phyloP scores from a whole-genome alignment of 2,888 invertebrate genomes.

The Eupeodes latifasciatus region DNA sequence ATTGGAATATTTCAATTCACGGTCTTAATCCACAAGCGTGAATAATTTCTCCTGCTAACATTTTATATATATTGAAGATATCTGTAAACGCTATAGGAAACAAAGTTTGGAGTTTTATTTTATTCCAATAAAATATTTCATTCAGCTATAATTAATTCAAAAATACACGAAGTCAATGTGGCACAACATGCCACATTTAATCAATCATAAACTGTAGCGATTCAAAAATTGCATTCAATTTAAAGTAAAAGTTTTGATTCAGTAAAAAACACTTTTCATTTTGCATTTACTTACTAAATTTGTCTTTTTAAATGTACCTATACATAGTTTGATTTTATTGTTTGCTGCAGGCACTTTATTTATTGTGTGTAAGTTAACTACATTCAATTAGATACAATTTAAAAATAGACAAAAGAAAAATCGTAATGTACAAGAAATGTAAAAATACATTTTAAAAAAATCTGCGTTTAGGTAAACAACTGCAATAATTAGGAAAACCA shows the following conservation, averaged over 20 bases:
- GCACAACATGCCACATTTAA: no score
- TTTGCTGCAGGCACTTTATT: not conserved
- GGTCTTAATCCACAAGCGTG: no score
- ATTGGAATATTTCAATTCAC: no score
- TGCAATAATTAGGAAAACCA: conserved; percentile 60
- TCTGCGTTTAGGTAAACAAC: conserved; percentile 39
- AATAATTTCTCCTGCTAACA: no score
- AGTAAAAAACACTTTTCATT: not conserved
- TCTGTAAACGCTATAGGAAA: no score
- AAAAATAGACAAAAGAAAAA: conserved; percentile 54
- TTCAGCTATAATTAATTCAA: no score
- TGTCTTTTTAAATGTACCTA: not conserved
- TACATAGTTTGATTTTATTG: conserved; percentile 4
- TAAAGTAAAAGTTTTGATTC: not conserved
- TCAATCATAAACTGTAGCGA: no score
- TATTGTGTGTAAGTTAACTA: conserved; percentile 57
- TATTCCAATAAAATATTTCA: no score
- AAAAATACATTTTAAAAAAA: conserved; percentile 44
- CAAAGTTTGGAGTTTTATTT: no score
- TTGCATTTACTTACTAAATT: not conserved
- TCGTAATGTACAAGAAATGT: conserved; percentile 59
- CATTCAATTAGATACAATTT: conserved; percentile 59
- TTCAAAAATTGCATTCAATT: not conserved
- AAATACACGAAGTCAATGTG: no score
- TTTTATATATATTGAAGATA: no score